These are phyloP conservation scores for Cylas formicarius DNA, from an alignment of 1,140 invertebrate genomes.

Conservation along the genomic window DNA sequence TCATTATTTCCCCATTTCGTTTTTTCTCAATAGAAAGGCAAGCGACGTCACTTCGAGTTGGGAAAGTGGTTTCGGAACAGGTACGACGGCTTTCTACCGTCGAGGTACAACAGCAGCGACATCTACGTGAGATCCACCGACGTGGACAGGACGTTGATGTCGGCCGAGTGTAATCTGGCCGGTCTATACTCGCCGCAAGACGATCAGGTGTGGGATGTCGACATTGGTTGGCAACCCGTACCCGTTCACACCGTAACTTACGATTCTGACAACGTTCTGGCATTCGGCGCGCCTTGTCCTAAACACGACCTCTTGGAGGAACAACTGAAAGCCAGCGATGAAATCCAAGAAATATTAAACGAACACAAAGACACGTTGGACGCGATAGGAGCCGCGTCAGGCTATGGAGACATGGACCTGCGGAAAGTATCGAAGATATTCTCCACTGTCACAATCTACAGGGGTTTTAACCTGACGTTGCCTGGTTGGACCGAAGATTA, in stretches of 20 bases:
- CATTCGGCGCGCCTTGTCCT: conserved; percentile 54
- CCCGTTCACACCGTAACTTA: conserved; percentile 73
- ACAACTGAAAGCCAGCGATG: conserved; percentile 48
- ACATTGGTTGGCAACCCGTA: conserved; percentile 79
- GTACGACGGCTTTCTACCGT: conserved; percentile 53
- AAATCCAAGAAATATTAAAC: conserved; percentile 38
- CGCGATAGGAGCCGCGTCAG: conserved; percentile 7
- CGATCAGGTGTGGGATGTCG: conserved; percentile 57
- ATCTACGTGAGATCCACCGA: conserved; percentile 60
- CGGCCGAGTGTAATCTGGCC: conserved; percentile 72
- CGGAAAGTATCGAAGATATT: conserved; percentile 53
- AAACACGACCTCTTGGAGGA: conserved; percentile 51
- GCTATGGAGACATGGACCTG: conserved; percentile 43
- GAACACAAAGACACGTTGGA: conserved; percentile 3
- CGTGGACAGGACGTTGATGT: conserved; percentile 82
- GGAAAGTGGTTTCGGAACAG: conserved; percentile 67
- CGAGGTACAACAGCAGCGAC: conserved; percentile 42
- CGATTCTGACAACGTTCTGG: conserved; percentile 52
- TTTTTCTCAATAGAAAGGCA: conserved; percentile 54
- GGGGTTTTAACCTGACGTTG: conserved; percentile 58
- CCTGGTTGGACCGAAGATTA: conserved; percentile 61
- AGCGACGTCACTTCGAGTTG: conserved; percentile 64
- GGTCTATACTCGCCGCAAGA: conserved; percentile 65
- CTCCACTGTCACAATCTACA: conserved; percentile 60
- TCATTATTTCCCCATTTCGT: not conserved